Evolutionary conservation across 2,113 vertebrate genomes (phyloP).

Genomic region (Onychorhynchus coronatus): DNA sequence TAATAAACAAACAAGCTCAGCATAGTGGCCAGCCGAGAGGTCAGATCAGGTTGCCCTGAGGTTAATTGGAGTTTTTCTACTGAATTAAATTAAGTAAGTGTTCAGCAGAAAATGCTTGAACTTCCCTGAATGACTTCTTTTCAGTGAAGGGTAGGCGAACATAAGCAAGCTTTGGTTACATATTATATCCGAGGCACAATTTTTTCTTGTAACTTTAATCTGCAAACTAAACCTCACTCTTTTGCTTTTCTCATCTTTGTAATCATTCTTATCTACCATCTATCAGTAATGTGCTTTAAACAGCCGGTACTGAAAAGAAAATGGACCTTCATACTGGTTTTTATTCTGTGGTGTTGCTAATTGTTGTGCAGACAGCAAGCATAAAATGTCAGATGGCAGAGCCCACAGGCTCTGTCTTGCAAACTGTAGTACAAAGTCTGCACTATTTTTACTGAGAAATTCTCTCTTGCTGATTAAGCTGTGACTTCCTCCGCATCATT

Average conservation of each 20-base stretch:
- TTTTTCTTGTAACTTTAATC: not conserved
- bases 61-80: conserved; percentile 62
- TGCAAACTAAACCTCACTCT: not conserved
- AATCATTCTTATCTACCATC: not conserved
- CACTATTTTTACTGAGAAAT: not conserved
- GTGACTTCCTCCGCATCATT: not conserved
- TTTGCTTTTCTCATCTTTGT: not conserved
- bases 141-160: not conserved
- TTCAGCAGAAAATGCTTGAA: conserved; percentile 19
- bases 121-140: conserved; percentile 4
- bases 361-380: not conserved
- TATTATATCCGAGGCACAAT: not conserved
- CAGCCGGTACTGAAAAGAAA: not conserved
- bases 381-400: not conserved
- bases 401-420: not conserved
- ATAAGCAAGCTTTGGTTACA: not conserved
- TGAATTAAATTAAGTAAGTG: conserved; percentile 42
- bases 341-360: not conserved
- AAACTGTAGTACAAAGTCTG: not conserved
- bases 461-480: not conserved
- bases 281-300: not conserved
- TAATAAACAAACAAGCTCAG: conserved; percentile 59
- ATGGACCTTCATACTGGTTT: not conserved
- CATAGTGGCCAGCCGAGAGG: not conserved
- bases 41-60: conserved; percentile 12